Conservation (phyloP, 2,888 invertebrate species). For the Meghimatium bilineatum region DNA sequence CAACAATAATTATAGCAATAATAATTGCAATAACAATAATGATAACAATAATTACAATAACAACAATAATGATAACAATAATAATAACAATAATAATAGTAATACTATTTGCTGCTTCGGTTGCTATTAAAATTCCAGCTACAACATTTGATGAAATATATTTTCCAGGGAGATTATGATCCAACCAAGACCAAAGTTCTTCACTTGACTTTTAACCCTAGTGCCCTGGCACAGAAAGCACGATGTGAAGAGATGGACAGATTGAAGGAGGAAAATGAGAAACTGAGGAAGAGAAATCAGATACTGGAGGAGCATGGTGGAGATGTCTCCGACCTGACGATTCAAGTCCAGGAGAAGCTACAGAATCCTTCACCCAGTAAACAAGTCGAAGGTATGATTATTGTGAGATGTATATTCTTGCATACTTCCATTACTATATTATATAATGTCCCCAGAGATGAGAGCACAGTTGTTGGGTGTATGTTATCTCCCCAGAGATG, state of each 20-base stretch:
- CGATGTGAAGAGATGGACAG: constrained; percentile 60
- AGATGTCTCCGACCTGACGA: constrained; percentile 67
- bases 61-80: no score
- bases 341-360: constrained; percentile 69
- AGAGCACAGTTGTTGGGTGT: no score
- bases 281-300: constrained; percentile 65
- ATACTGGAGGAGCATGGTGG: constrained; percentile 70
- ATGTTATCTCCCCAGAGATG: no score
- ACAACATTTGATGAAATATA: background rate
- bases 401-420: background rate
- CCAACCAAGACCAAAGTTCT: constrained; percentile 72
- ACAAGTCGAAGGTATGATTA: constrained; percentile 66
- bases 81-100: no score
- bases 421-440: no score
- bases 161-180: constrained; percentile 73
- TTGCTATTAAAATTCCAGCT: background rate
- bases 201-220: constrained; percentile 72
- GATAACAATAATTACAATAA: no score
- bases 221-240: constrained; percentile 60
- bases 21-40: no score
- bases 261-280: constrained; percentile 68
- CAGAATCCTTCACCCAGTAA: constrained; percentile 67
- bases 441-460: no score
- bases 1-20: no score
- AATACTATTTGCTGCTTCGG: no score